phyloP scores from a whole-genome alignment of 2,797 vertebrate genomes.

The Spondyliosoma cantharus region DNA sequence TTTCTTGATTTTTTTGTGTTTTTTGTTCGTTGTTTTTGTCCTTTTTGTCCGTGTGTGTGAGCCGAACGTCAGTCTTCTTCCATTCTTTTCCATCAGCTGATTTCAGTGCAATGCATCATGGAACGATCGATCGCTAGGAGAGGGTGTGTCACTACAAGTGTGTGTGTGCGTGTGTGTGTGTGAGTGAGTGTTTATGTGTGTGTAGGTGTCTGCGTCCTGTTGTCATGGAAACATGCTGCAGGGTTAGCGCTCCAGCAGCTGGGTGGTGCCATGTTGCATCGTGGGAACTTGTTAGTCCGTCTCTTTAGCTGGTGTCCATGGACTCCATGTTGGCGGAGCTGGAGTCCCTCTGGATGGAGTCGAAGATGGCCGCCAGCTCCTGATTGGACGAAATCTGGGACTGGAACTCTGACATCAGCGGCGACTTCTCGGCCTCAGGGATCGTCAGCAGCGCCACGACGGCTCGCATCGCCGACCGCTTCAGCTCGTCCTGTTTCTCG shows the following conservation, averaged over 20 bases:
- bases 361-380: constrained; percentile 98
- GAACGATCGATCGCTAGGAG: constrained; percentile 83
- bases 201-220: constrained; percentile 60
- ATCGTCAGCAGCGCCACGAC: constrained; percentile 97
- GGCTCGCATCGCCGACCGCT: constrained; percentile 97
- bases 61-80: constrained; percentile 50
- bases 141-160: constrained; percentile 75
- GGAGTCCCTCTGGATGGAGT: constrained; percentile 99
- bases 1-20: constrained; percentile 61
- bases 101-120: constrained; percentile 94
- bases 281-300: constrained; percentile 54
- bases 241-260: constrained; percentile 76
- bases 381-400: constrained; percentile 99
- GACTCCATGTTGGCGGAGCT: constrained; percentile 98
- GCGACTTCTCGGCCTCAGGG: constrained; percentile 98
- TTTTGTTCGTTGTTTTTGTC: constrained; percentile 82
- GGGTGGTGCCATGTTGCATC: constrained; percentile 72
- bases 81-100: constrained; percentile 86
- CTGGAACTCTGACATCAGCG: constrained; percentile 98
- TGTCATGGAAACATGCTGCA: constrained; percentile 78
- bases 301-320: constrained; percentile 98
- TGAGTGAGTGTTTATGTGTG: constrained; percentile 19
- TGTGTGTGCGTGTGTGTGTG: constrained; percentile 57
- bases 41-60: constrained; percentile 83
- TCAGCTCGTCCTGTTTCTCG: constrained; percentile 99